Conservation (phyloP, 1,140 invertebrate genomes). For the Ladona fulva region DNA sequence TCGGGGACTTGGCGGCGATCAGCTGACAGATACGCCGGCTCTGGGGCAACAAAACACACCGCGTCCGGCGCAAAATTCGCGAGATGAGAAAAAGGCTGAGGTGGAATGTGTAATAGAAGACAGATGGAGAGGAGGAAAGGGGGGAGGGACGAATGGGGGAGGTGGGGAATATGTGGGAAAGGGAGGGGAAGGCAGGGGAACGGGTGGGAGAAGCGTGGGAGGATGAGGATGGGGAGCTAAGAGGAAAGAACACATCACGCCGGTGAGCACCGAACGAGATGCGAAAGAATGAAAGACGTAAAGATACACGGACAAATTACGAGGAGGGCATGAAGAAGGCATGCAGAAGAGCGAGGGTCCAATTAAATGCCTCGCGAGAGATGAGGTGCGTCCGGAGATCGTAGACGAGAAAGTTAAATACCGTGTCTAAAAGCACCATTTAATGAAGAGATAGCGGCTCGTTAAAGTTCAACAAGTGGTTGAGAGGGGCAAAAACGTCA, state of each 20-base stretch:
- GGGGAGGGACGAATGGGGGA: neutral
- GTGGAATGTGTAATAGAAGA: too few species aligned
- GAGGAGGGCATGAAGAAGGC: too few species aligned
- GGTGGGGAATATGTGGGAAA: too few species aligned
- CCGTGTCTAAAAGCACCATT: neutral
- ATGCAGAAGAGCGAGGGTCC: neutral
- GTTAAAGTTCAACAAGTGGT: neutral
- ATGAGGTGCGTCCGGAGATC: neutral
- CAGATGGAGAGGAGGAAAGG: neutral
- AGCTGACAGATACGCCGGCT: neutral
- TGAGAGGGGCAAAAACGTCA: neutral
- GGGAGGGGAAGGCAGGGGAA: neutral
- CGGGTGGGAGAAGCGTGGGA: neutral
- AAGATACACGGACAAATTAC: too few species aligned
- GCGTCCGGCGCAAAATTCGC: too few species aligned
- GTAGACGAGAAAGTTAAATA: conserved; percentile 10
- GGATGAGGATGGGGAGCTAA: neutral
- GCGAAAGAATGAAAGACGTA: too few species aligned
- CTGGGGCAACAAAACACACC: too few species aligned
- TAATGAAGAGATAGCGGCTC: neutral
- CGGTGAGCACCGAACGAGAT: too few species aligned
- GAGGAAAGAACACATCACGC: too few species aligned
- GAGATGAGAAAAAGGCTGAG: too few species aligned
- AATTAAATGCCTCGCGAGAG: neutral
- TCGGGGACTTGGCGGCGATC: neutral